Base-by-base conservation (phyloP, 2,797 vertebrate genomes). In the Enteromius treurensis region DNA sequence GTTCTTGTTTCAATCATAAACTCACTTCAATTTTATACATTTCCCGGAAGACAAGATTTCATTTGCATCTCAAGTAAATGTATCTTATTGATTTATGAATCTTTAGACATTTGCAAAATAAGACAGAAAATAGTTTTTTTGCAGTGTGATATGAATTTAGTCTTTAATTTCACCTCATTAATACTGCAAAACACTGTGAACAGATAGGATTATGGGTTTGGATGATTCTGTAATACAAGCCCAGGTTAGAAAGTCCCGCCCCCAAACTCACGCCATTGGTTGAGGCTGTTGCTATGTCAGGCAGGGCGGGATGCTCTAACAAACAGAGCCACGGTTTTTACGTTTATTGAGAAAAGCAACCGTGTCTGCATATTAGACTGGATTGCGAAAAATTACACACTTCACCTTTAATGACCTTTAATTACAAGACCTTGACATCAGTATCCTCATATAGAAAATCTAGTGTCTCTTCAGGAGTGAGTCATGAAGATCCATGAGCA, bases 341-440 rank as follows among this genome's bases (percentile, higher is more conserved):
- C 21, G 40, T 53, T 68, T 53, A 53, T 32, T 21, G 3, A 5
- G 45, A 58, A 47, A 60, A 23, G 32, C 37, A 49, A 10, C 19
- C 15, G 11, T 47, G 45, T 65, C 42, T 51, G 69, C 40, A 81
- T 42, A 55, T 60, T 34, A 17, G 45, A 47, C 17, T 62, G 68
- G 5, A 32, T 15, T 19, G n/a, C 17, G n/a, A 10, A 49, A 55
- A 29, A 70, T 14, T 26, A 23, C 26, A 60, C 82, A 60, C 75
- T 60, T 78, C 75, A 83, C 75, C 62, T 68, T 77, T 70, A 69
- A 78, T 68, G 64, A 53, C 37, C 40, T 68, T 45, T 70, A 77
- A 83, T 69, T 47, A 77, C 64, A 83, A 53, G 62, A 42, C 71
- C 32, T 23, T 32, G 81, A 69, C 73, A 45, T 58, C 19, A 32